Conservation (phyloP, 1,140 invertebrate genomes). For the Drosophila triauraria region DNA sequence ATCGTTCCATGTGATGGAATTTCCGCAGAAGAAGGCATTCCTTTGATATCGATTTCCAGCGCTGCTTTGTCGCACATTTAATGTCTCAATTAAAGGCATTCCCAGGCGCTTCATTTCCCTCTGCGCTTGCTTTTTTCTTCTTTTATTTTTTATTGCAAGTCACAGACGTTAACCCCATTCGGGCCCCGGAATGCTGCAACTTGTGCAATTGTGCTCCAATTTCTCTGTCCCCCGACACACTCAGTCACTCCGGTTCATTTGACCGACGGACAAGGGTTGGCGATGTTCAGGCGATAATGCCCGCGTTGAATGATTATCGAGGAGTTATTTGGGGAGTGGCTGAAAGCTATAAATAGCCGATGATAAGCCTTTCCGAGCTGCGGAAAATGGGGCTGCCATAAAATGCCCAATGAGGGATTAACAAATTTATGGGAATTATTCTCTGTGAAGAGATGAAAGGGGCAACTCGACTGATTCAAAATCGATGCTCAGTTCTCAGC, state of each 20-base stretch:
- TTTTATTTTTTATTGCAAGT: conserved; percentile 29
- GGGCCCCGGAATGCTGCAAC: conserved; percentile 27
- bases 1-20: conserved; percentile 3
- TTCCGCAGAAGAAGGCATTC: conserved; percentile 15
- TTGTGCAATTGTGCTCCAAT: conserved; percentile 41
- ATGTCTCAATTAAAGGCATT: conserved; percentile 48
- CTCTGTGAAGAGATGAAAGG: conserved; percentile 34
- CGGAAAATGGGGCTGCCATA: conserved; percentile 24
- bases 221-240: conserved; percentile 27
- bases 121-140: background rate
- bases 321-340: conserved; percentile 42
- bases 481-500: conserved; percentile 2
- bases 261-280: background rate
- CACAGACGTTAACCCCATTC: conserved; percentile 47
- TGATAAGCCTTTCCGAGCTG: conserved; percentile 34
- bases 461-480: conserved; percentile 14
- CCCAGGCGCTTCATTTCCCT: conserved; percentile 25
- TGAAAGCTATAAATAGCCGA: conserved; percentile 36
- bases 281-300: conserved; percentile 30
- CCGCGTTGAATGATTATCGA: conserved; percentile 46
- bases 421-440: conserved; percentile 42
- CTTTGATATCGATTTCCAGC: conserved; percentile 32
- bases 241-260: conserved; percentile 26
- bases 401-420: conserved; percentile 46
- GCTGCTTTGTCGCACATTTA: conserved; percentile 23